Conservation (phyloP, 2,113 vertebrate genomes). For the human region GRCh38 chr13:48519501-48520000, state of each 20-base stretch:
- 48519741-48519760: background rate
- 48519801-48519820: background rate
- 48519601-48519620: background rate
- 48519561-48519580: background rate
- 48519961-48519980: background rate
- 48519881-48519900: conserved; percentile 9
- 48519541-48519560: background rate
- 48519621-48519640: background rate
- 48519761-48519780: background rate
- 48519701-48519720: background rate
- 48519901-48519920: background rate
- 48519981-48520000: background rate
- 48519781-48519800: background rate
- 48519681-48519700: conserved; percentile 23
- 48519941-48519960: background rate
- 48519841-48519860: conserved; percentile 12
- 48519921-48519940: background rate
- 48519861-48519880: background rate
- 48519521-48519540: background rate
- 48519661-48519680: background rate
- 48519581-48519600: background rate
- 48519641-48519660: conserved; percentile 19
- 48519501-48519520: background rate
- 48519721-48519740: background rate
- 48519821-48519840: background rate